Conservation (phyloP, 2,113 vertebrate species). For the Lynx canadensis region DNA sequence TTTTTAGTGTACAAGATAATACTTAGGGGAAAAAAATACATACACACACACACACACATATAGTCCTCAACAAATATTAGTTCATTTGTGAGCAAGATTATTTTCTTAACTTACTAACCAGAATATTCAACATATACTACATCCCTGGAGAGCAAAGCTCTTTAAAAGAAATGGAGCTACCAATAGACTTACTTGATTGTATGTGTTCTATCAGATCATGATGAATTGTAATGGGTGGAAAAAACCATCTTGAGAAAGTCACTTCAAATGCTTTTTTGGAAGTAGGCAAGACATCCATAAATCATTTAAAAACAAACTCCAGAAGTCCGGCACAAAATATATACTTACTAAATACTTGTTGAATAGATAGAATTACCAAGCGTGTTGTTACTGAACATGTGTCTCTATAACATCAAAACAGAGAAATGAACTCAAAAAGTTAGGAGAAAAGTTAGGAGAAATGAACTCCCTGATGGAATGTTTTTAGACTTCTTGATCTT, state of each 20-base stretch:
- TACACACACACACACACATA: background rate
- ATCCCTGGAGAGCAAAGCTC: background rate
- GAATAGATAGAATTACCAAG: background rate
- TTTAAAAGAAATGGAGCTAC: background rate
- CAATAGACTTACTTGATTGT: background rate
- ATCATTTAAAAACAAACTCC: background rate
- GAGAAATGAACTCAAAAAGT: background rate
- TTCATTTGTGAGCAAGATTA: background rate
- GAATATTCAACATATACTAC: background rate
- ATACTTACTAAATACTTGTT: background rate
- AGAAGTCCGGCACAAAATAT: background rate
- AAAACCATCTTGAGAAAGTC: background rate
- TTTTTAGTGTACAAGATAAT: background rate
- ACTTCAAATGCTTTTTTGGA: background rate
- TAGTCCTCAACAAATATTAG: background rate
- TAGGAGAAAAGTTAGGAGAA: background rate
- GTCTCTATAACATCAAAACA: background rate
- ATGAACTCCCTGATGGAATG: background rate
- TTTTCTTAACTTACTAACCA: background rate
- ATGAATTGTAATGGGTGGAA: background rate
- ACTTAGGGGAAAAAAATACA: background rate
- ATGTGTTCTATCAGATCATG: background rate
- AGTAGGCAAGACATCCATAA: background rate
- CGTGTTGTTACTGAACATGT: background rate
- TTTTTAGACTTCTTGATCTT: background rate